A percentile compares a stretch with the other conserved stretches of the same genome.
Evolutionary conservation across 2,888 invertebrate genomes (phyloP).

Genomic region (Philopedon plagiatum): DNA sequence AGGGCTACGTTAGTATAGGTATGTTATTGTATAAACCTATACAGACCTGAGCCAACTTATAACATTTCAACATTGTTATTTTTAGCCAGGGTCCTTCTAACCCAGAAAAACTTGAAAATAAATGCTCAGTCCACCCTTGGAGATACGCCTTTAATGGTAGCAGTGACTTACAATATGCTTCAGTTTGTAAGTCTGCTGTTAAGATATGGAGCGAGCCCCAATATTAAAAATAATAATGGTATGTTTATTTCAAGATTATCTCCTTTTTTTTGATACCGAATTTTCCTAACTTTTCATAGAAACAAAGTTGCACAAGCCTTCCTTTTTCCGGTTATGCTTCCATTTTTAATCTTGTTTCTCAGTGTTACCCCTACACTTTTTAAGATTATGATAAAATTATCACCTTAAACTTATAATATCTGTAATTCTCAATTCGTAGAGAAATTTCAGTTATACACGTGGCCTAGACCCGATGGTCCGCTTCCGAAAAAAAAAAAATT

Average conservation of each 20-base stretch:
- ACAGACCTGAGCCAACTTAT: no score
- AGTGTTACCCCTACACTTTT: no score
- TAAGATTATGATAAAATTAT: neutral
- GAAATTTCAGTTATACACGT: no score
- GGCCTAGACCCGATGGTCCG: no score
- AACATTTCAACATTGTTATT: neutral
- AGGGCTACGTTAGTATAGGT: slow-evolving; percentile 48
- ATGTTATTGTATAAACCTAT: neutral
- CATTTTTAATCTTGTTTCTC: no score
- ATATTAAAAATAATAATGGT: slow-evolving; percentile 49
- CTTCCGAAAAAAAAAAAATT: no score
- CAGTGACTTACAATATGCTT: slow-evolving; percentile 13
- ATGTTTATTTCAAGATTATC: neutral
- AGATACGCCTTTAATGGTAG: slow-evolving; percentile 33
- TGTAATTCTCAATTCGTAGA: no score
- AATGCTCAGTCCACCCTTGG: neutral
- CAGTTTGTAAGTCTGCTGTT: slow-evolving; percentile 50
- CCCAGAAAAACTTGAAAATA: neutral
- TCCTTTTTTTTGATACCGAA: neutral
- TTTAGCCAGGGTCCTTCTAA: neutral
- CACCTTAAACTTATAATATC: neutral
- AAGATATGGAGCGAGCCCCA: slow-evolving; percentile 53
- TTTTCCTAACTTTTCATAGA: neutral
- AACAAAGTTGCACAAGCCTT: neutral
- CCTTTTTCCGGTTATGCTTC: no score